Evolutionary conservation across 2,888 invertebrate genomes (phyloP).

Genomic region (Lysandra coridon): DNA sequence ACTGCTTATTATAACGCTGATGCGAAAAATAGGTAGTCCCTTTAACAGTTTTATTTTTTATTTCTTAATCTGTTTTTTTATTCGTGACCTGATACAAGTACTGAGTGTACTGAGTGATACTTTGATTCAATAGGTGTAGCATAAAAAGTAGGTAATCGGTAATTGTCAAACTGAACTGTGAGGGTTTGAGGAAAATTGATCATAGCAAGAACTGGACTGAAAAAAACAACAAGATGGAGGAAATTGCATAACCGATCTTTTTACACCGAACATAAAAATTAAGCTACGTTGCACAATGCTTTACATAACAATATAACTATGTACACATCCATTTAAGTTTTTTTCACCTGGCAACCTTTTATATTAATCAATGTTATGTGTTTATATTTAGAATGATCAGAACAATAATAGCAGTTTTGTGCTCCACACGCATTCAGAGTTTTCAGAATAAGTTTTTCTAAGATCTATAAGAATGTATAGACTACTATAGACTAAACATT

Average conservation of each 20-base stretch:
- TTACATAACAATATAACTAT: not conserved
- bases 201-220: not conserved
- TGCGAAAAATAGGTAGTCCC: not conserved
- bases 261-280: not conserved
- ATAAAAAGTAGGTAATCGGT: too few species aligned
- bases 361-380: not conserved
- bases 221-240: not conserved
- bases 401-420: too few species aligned
- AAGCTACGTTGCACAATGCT: not conserved
- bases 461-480: too few species aligned
- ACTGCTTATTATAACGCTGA: not conserved
- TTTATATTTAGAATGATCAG: not conserved
- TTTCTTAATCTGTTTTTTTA: not conserved
- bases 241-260: not conserved
- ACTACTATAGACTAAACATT: too few species aligned
- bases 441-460: too few species aligned
- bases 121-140: too few species aligned
- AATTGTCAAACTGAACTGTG: not conserved
- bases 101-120: too few species aligned
- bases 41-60: not conserved
- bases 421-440: too few species aligned
- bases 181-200: not conserved
- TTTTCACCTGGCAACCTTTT: not conserved
- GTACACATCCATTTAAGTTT: constrained; percentile 1
- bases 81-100: not conserved